Evolutionary conservation across 2,113 vertebrate genomes (phyloP), one percentile per base, ranked within the genome.

Genomic region (Burhinus bistriatus): DNA sequence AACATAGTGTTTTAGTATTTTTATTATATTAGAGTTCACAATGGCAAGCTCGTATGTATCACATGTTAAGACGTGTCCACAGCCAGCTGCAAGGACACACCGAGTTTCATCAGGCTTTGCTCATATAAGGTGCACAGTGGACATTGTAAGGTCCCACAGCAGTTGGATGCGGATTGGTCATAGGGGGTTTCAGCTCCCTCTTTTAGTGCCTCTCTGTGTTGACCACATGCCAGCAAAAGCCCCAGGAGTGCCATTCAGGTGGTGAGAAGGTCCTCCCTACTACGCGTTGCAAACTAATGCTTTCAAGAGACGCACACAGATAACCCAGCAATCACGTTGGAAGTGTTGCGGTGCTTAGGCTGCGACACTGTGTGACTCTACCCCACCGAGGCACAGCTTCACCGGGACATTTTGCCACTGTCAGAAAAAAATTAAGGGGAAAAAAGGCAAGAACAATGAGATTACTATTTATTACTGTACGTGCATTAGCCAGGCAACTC

Each of bases 161-260:
- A 32, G 32, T 3, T 6, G 0, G 26, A 69, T 36, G 32, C 2
- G 0, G 18, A 40, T 38, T 76, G 4, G 20, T 44, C n/a, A 5
- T 2, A 21, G 61, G 4, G 34, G 18, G 59, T 92, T 90, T 72
- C 85, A 90, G 26, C 62, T 83, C 85, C 47, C 32, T 83, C 38
- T 87, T 57, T 91, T 76, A 88, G n/a, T 72, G 55, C 52, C 57
- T 78, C 71, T 80, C n/a, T 38, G 12, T 21, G 13, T 38, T 52
- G 18, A 38, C 47, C 61, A 55, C n/a, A 2, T 12, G 15, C 26
- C 38, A 64, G 73, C 36, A 84, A 84, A 73, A 87, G 45, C 59
- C 77, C 44, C 47, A 59, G 34, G 49, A 51, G 25, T 51, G 49
- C 49, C 49, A 25, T 51, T 51, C 49, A 51, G 47, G 49, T 23